Conservation (phyloP, 92 coral and sea anemone species). For the Virgularia gustaviana region DNA sequence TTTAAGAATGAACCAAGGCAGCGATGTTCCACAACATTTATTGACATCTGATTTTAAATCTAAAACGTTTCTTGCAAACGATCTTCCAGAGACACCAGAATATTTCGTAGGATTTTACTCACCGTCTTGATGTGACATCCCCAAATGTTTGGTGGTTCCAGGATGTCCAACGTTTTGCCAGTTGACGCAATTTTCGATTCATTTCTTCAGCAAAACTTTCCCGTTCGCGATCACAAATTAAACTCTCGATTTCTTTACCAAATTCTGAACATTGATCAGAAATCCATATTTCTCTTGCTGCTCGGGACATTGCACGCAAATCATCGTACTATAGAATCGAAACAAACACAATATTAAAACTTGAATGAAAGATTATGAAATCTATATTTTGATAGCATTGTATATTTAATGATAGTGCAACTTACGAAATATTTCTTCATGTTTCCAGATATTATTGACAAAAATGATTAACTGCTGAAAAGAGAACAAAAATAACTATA, state of each 20-base stretch:
- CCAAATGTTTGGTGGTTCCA: constrained; percentile 98
- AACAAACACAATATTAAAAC: background rate
- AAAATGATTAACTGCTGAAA: background rate
- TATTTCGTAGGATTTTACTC: constrained; percentile 18
- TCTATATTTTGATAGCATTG: background rate
- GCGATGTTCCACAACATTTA: too few species aligned
- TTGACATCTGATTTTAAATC: too few species aligned
- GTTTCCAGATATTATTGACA: background rate
- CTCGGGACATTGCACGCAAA: constrained; percentile 71
- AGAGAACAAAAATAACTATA: background rate
- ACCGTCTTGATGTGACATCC: constrained; percentile 88
- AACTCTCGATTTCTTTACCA: constrained; percentile 71
- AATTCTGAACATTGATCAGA: constrained; percentile 90
- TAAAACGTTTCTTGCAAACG: too few species aligned
- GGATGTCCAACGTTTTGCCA: constrained; percentile 92
- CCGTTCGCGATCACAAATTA: constrained; percentile 57
- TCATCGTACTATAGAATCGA: constrained; percentile 66
- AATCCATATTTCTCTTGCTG: constrained; percentile 95
- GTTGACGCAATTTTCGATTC: constrained; percentile 80
- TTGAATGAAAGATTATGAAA: background rate
- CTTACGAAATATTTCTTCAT: constrained; percentile 33
- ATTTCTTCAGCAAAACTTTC: constrained; percentile 82
- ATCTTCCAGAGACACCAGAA: too few species aligned
- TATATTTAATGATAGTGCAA: background rate
- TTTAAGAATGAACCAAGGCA: too few species aligned